A percentile compares a stretch with the other conserved stretches of the same genome.
Conservation (phyloP, 2,113 vertebrate species). For the Melanostigma gelatinosum region DNA sequence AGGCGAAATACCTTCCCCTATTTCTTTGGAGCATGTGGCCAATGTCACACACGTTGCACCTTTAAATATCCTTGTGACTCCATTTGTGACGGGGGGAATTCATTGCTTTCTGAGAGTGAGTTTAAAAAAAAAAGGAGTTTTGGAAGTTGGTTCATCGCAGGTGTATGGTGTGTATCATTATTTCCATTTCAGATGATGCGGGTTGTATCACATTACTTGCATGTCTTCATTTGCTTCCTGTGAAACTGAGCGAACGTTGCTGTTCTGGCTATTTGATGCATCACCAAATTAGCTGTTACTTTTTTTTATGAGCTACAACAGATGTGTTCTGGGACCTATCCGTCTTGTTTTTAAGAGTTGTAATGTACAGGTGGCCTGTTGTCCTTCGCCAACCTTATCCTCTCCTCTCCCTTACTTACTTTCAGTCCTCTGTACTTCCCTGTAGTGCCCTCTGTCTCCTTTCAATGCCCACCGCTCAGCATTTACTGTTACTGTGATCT, state of each 20-base stretch:
- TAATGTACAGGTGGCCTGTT: slow-evolving; percentile 11
- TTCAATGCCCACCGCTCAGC: slow-evolving; percentile 54
- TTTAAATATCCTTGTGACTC: slow-evolving; percentile 6
- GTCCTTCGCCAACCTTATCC: neutral
- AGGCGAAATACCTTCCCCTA: neutral
- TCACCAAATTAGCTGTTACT: slow-evolving; percentile 31
- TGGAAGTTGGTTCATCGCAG: neutral
- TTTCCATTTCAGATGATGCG: slow-evolving; percentile 6
- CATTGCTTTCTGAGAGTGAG: slow-evolving; percentile 16
- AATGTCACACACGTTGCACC: neutral
- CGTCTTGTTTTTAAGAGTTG: slow-evolving; percentile 33
- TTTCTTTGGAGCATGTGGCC: neutral
- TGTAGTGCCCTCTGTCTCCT: slow-evolving; percentile 30
- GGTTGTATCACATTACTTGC: neutral
- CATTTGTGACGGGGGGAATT: neutral
- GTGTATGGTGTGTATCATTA: neutral
- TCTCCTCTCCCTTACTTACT: neutral
- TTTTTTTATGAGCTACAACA: slow-evolving; percentile 37
- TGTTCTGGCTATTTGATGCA: slow-evolving; percentile 34
- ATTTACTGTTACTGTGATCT: slow-evolving; percentile 65
- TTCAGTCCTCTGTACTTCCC: slow-evolving; percentile 1
- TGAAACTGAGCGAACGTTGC: slow-evolving; percentile 1
- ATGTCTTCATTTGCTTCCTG: neutral
- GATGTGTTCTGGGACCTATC: slow-evolving; percentile 21
- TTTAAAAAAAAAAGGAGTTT: slow-evolving; percentile 6